Conservation (phyloP, 2,888 invertebrate genomes). For the Nebria brevicollis region DNA sequence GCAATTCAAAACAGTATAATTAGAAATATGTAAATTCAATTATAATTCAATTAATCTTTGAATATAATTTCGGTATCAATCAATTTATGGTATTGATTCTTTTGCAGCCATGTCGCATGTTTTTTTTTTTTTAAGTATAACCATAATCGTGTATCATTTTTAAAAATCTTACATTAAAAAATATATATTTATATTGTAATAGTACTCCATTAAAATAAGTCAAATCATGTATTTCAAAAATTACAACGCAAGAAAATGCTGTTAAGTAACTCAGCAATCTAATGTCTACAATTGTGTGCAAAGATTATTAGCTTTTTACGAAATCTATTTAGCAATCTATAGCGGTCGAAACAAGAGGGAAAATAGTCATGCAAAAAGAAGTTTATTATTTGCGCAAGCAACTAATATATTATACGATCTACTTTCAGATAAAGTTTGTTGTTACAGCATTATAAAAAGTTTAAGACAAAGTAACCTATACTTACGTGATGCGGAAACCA, state of each 20-base stretch:
- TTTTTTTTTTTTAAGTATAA: too few relatives aligned
- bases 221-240: neutral
- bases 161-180: too few relatives aligned
- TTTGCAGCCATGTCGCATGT: too few relatives aligned
- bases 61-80: too few relatives aligned
- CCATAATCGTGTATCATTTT: too few relatives aligned
- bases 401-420: neutral
- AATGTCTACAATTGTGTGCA: conserved; percentile 1
- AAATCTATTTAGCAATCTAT: neutral
- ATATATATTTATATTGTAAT: too few relatives aligned
- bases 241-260: neutral
- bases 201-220: neutral
- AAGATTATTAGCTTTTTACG: neutral
- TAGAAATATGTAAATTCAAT: too few relatives aligned
- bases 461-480: neutral
- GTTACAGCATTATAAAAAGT: neutral
- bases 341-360: neutral
- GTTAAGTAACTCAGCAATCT: neutral
- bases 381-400: neutral
- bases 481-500: neutral
- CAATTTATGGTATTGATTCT: too few relatives aligned
- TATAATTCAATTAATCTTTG: too few relatives aligned
- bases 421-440: neutral
- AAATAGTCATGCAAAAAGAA: neutral
- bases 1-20: too few relatives aligned